Evolutionary conservation across 2,888 invertebrate genomes (phyloP).

Genomic region (Pollenia labialis): DNA sequence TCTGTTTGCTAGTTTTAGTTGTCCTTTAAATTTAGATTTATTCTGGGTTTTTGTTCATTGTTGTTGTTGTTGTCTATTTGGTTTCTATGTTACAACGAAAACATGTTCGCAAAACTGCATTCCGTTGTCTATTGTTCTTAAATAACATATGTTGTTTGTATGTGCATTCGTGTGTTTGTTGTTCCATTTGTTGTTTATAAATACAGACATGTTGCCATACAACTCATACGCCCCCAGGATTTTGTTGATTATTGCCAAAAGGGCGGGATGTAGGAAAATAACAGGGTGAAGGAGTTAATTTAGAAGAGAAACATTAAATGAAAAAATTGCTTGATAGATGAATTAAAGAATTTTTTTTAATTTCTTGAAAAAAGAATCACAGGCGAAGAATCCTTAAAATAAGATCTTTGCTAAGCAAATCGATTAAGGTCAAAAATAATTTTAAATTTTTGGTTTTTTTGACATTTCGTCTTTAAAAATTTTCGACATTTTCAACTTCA

Average conservation of each 20-base stretch:
- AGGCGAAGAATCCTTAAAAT: too few relatives aligned
- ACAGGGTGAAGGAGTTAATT: too few relatives aligned
- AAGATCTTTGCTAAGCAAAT: too few relatives aligned
- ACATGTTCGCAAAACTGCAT: constrained; percentile 40
- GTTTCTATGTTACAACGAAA: constrained; percentile 43
- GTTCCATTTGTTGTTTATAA: constrained; percentile 28
- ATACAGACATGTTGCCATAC: constrained; percentile 38
- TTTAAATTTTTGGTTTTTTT: too few relatives aligned
- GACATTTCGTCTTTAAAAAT: too few relatives aligned
- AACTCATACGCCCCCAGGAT: constrained; percentile 49
- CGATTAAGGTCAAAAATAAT: too few relatives aligned
- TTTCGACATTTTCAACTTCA: not conserved
- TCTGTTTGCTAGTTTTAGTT: constrained; percentile 32
- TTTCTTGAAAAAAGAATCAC: too few relatives aligned
- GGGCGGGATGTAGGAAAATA: too few relatives aligned
- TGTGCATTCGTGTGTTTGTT: constrained; percentile 29
- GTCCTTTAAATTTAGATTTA: constrained; percentile 35
- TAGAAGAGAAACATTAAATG: too few relatives aligned
- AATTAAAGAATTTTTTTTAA: too few relatives aligned
- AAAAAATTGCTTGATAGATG: too few relatives aligned
- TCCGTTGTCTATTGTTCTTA: constrained; percentile 35
- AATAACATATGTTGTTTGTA: not conserved
- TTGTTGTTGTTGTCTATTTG: constrained; percentile 39
- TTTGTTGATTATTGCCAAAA: constrained; percentile 4
- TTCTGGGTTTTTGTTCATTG: not conserved